Percentiles rank a stretch among this genome's conserved stretches.
These are phyloP conservation scores for Chanos chanos DNA, from an alignment of 2,797 vertebrate genomes.

Conservation along the genomic window DNA sequence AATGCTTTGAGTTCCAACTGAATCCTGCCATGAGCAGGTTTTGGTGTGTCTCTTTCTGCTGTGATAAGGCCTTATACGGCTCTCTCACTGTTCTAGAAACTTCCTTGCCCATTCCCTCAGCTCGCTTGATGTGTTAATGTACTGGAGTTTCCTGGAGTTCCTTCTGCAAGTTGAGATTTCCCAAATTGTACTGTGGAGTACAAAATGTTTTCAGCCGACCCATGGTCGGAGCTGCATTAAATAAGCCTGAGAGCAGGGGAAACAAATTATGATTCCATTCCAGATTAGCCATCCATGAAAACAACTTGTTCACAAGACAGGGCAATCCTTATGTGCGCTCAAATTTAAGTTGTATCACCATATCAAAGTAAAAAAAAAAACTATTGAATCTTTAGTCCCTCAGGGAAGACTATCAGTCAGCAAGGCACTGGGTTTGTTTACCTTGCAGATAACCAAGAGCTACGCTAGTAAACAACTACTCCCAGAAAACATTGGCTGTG, in stretches of 20 bases:
- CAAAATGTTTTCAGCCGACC: not conserved
- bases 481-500: constrained; percentile 42
- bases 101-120: too few relatives aligned
- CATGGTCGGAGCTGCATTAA: not conserved
- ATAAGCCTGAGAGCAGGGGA: not conserved
- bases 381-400: not conserved
- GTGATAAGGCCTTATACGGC: not conserved
- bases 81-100: not conserved
- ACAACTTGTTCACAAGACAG: not conserved
- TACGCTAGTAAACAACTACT: constrained; percentile 42
- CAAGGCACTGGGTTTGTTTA: constrained; percentile 25
- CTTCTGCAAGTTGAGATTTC: not conserved
- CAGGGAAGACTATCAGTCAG: not conserved
- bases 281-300: not conserved
- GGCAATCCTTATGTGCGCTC: not conserved
- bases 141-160: too few relatives aligned
- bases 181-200: not conserved
- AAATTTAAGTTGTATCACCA: not conserved
- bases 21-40: too few relatives aligned
- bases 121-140: too few relatives aligned
- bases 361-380: too few relatives aligned
- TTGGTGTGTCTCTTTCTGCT: too few relatives aligned
- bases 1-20: too few relatives aligned
- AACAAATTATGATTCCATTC: not conserved
- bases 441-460: constrained; percentile 25